Evolutionary conservation across 2,113 vertebrate species (phyloP).

Genomic region (Oryzias woworae): DNA sequence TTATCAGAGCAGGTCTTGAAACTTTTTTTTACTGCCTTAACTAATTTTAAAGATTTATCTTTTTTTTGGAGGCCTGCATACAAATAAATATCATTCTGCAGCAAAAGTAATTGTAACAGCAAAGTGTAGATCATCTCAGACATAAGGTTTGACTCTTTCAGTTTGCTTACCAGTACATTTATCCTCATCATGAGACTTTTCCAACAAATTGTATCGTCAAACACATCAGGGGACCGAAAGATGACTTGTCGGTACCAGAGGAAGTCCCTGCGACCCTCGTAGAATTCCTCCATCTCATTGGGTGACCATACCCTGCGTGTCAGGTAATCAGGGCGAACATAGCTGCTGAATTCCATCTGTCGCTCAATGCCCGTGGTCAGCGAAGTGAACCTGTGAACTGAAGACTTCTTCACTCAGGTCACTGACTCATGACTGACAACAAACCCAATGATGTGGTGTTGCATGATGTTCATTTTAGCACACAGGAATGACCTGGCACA

Average conservation of each 20-base stretch:
- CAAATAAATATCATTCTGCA: too few species aligned
- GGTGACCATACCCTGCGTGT: conserved; percentile 68
- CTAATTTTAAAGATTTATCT: too few species aligned
- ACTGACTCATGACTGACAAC: background rate
- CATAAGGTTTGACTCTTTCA: background rate
- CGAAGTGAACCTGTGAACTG: conserved; percentile 79
- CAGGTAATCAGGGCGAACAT: conserved; percentile 74
- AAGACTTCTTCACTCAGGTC: background rate
- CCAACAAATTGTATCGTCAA: background rate
- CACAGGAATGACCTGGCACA: too few species aligned
- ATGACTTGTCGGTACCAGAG: conserved; percentile 72
- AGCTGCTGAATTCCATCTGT: conserved; percentile 82
- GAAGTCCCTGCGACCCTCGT: conserved; percentile 78
- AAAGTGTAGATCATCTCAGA: too few species aligned
- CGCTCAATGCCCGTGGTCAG: conserved; percentile 63
- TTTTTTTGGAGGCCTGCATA: too few species aligned
- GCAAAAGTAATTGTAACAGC: too few species aligned
- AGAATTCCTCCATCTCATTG: conserved; percentile 79
- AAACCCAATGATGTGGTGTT: too few species aligned
- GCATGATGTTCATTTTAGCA: too few species aligned
- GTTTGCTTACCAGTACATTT: background rate
- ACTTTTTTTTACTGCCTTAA: too few species aligned
- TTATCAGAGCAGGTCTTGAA: too few species aligned
- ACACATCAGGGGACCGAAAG: conserved; percentile 60
- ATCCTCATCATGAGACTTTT: background rate